Evolutionary conservation across 2,888 invertebrate species (phyloP).

Genomic region (Pheosia gnoma): DNA sequence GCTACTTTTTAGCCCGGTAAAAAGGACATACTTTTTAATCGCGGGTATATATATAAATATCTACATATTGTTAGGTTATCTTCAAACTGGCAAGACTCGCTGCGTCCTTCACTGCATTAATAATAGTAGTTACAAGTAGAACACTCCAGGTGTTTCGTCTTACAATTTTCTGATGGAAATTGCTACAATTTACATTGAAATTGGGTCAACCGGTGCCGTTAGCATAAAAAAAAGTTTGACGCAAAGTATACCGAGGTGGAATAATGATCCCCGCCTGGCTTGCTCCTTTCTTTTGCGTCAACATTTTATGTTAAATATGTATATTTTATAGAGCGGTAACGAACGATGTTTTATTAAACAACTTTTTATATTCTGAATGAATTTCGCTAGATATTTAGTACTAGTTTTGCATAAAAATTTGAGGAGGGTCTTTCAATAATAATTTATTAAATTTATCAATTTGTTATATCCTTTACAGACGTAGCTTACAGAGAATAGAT

Average conservation of each 20-base stretch:
- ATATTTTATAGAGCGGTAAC: not conserved
- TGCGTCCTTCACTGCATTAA: too few relatives aligned
- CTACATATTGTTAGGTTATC: not conserved
- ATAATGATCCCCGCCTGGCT: not conserved
- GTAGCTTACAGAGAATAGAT: too few relatives aligned
- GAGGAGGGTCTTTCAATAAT: too few relatives aligned
- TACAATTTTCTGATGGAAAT: not conserved
- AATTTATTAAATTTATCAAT: too few relatives aligned
- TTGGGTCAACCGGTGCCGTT: not conserved
- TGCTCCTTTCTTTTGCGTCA: not conserved
- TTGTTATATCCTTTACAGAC: too few relatives aligned
- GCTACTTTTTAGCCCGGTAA: too few relatives aligned
- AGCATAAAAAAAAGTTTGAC: not conserved
- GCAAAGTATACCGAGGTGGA: not conserved
- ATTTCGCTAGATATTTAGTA: not conserved
- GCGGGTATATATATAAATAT: too few relatives aligned
- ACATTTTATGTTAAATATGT: too few relatives aligned
- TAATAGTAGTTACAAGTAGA: not conserved
- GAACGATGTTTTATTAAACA: not conserved
- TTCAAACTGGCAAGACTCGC: too few relatives aligned
- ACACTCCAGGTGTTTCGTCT: not conserved
- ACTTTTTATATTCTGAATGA: not conserved
- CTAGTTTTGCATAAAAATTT: too few relatives aligned
- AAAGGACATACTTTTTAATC: too few relatives aligned
- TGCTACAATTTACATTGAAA: constrained; percentile 2